These are phyloP conservation scores for Apomyelois bistriatella DNA, from an alignment of 2,888 invertebrate genomes.

Conservation along the genomic window DNA sequence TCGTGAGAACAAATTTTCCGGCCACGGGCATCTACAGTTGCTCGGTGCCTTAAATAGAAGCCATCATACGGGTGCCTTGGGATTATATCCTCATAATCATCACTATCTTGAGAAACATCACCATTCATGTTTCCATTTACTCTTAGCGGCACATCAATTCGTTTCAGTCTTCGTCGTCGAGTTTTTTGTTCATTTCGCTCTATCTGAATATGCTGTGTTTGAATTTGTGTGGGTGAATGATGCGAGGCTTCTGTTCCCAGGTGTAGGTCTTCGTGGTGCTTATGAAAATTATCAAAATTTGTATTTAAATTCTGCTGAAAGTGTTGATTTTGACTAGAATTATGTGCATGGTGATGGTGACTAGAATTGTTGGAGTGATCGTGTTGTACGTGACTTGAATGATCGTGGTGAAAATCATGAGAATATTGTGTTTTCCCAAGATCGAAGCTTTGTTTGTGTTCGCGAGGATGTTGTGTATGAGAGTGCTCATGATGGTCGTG, in stretches of 20 bases:
- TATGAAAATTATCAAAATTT: slow-evolving; percentile 18
- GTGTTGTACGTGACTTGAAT: slow-evolving; percentile 23
- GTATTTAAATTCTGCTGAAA: background rate
- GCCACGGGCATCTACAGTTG: slow-evolving; percentile 59
- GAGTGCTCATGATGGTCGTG: slow-evolving; percentile 28
- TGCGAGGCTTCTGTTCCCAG: slow-evolving; percentile 10
- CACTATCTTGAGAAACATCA: slow-evolving; percentile 49
- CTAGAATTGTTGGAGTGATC: slow-evolving; percentile 22
- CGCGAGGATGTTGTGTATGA: slow-evolving; percentile 24
- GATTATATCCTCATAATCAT: slow-evolving; percentile 49
- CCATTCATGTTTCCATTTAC: slow-evolving; percentile 42
- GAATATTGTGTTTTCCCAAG: slow-evolving; percentile 22
- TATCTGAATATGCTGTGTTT: slow-evolving; percentile 45
- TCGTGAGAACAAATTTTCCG: slow-evolving; percentile 68
- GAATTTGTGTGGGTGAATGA: slow-evolving; percentile 33
- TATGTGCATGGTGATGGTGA: slow-evolving; percentile 21
- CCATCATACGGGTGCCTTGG: slow-evolving; percentile 76
- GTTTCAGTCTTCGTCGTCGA: slow-evolving; percentile 27
- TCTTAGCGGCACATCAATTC: slow-evolving; percentile 27
- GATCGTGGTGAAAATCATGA: slow-evolving; percentile 24
- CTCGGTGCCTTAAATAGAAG: slow-evolving; percentile 66
- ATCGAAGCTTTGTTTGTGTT: slow-evolving; percentile 24
- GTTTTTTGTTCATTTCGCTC: slow-evolving; percentile 35
- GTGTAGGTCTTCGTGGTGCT: slow-evolving; percentile 11
- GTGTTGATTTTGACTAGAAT: slow-evolving; percentile 19